Conservation (phyloP, 2,888 invertebrate species). For the Aspidiotus destructor region DNA sequence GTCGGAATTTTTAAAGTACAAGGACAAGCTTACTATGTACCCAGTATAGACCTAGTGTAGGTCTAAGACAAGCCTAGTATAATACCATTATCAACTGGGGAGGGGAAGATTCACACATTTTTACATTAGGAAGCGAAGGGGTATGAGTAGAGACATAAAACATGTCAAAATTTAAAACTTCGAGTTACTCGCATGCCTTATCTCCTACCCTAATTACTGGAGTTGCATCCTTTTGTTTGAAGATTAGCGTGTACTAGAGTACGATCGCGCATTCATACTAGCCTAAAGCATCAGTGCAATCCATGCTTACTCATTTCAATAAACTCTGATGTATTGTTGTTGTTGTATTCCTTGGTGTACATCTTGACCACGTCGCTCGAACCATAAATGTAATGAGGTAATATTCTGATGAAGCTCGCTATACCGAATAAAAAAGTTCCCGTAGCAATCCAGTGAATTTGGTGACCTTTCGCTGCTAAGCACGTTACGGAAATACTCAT, state of each 20-base stretch:
- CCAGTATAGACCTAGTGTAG: too few relatives aligned
- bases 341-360: constrained; percentile 44
- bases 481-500: constrained; percentile 53
- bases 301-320: too few relatives aligned
- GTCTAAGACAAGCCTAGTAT: too few relatives aligned
- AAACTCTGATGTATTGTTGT: background rate
- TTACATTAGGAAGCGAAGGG: too few relatives aligned
- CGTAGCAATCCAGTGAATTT: constrained; percentile 56
- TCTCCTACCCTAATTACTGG: background rate
- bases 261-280: too few relatives aligned
- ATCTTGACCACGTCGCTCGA: constrained; percentile 49
- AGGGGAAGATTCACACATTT: too few relatives aligned
- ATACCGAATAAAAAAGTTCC: constrained; percentile 53
- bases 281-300: too few relatives aligned
- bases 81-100: too few relatives aligned
- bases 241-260: background rate
- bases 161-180: background rate
- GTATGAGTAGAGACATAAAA: background rate
- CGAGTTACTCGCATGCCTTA: background rate
- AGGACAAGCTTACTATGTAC: too few relatives aligned
- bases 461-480: constrained; percentile 54
- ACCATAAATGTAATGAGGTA: constrained; percentile 55
- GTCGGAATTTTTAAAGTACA: too few relatives aligned
- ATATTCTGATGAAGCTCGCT: constrained; percentile 51
- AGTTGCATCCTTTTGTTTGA: background rate